Conservation (phyloP, 2,113 vertebrate genomes). For the Willisornis vidua region DNA sequence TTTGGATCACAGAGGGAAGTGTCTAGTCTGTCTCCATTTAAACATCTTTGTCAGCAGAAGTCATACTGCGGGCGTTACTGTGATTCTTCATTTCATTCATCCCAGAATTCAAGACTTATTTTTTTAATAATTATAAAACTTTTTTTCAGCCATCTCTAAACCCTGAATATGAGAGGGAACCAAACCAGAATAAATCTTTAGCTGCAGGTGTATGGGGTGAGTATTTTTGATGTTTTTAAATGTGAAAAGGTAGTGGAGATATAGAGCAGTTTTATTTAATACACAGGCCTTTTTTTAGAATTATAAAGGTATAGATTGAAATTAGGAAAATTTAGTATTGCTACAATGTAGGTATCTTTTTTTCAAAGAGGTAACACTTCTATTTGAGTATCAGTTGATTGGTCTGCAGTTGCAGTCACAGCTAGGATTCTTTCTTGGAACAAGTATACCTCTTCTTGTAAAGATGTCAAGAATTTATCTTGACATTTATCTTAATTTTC, state of each 20-base stretch:
- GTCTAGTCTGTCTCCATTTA: background rate
- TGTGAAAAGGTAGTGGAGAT: background rate
- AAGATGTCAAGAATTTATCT: background rate
- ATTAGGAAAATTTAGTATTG: background rate
- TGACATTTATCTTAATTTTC: background rate
- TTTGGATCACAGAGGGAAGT: background rate
- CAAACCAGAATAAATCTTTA: slow-evolving; percentile 79
- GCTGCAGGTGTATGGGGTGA: slow-evolving; percentile 83
- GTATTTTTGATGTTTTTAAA: slow-evolving; percentile 44
- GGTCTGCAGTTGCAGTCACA: background rate
- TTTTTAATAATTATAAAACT: background rate
- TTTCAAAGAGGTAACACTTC: background rate
- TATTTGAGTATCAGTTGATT: background rate
- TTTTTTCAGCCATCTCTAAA: slow-evolving; percentile 81
- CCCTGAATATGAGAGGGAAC: slow-evolving; percentile 77
- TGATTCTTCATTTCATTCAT: background rate
- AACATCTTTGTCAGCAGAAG: background rate
- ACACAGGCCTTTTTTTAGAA: fast-evolving
- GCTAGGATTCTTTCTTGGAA: background rate
- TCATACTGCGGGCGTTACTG: background rate
- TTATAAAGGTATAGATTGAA: background rate
- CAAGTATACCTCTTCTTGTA: background rate
- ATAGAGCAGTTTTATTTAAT: background rate
- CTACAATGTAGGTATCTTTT: background rate
- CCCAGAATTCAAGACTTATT: background rate